These are phyloP conservation scores for Melikaiella ostensackeni DNA, from an alignment of 2,888 invertebrate genomes.

Conservation along the genomic window DNA sequence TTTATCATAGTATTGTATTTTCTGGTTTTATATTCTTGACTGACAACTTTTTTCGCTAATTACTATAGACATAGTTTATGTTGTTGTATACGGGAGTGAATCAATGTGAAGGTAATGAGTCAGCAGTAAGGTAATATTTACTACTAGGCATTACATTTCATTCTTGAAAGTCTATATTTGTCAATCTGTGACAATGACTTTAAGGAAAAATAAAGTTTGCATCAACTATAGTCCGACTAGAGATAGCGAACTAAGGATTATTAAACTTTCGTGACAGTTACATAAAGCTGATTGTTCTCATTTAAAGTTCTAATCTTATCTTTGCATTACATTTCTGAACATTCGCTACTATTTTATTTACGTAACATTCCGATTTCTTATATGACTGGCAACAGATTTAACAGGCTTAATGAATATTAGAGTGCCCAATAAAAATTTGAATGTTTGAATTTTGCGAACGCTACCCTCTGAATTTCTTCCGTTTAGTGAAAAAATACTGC, in stretches of 20 bases:
- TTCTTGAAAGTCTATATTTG: background rate
- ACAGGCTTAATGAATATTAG: too few relatives aligned
- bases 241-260: conserved; percentile 8
- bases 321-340: background rate
- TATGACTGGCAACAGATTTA: too few relatives aligned
- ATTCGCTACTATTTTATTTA: background rate
- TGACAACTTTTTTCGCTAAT: background rate
- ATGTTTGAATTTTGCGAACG: too few relatives aligned
- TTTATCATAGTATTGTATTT: too few relatives aligned
- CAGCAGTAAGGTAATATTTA: conserved; percentile 39
- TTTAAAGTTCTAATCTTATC: conserved; percentile 17
- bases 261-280: conserved; percentile 9
- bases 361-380: background rate
- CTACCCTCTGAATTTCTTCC: too few relatives aligned
- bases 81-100: conserved; percentile 7
- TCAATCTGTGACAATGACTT: background rate
- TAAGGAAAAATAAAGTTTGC: background rate
- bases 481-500: too few relatives aligned
- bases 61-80: conserved; percentile 7
- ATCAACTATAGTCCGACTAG: background rate
- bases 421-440: too few relatives aligned
- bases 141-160: conserved; percentile 27
- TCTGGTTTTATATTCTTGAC: background rate
- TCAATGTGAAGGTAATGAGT: conserved; percentile 39
- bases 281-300: background rate